Evolutionary conservation across 2,113 vertebrate species (phyloP).

Genomic region (Spermophilus dauricus): DNA sequence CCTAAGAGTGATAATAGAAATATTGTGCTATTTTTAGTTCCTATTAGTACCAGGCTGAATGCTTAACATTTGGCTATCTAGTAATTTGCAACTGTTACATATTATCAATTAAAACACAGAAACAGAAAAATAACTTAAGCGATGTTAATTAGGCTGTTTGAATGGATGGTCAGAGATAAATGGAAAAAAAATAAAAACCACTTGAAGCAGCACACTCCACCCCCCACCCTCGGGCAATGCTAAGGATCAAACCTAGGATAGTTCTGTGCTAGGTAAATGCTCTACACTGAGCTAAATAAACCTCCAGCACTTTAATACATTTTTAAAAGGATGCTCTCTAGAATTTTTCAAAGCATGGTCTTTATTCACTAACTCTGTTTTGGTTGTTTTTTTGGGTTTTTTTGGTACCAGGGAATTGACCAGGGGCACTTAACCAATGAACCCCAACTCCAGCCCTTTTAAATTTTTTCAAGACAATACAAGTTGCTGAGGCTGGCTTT

Average conservation of each 20-base stretch:
- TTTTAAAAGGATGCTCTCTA: background rate
- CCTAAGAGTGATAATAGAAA: background rate
- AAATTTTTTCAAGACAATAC: too few relatives aligned
- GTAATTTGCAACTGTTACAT: slow-evolving; percentile 26
- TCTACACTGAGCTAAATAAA: too few relatives aligned
- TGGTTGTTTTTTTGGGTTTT: background rate
- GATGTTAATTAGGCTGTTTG: background rate
- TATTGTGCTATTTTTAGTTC: slow-evolving; percentile 44
- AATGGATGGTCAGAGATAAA: background rate
- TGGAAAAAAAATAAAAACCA: slow-evolving; percentile 17
- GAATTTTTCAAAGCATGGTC: background rate
- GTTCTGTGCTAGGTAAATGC: background rate
- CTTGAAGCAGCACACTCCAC: slow-evolving; percentile 1
- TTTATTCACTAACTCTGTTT: too few relatives aligned
- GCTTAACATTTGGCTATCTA: background rate
- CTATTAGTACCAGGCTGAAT: background rate
- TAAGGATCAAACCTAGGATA: background rate
- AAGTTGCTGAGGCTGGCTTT: too few relatives aligned
- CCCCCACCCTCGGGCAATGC: too few relatives aligned
- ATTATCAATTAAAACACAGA: background rate
- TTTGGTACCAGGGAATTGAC: too few relatives aligned
- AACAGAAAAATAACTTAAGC: slow-evolving; percentile 9
- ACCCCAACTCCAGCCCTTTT: too few relatives aligned
- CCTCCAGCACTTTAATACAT: background rate
- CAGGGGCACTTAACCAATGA: too few relatives aligned